Evolutionary conservation across 2,888 invertebrate species (phyloP).

Genomic region (Melanostoma scalare): DNA sequence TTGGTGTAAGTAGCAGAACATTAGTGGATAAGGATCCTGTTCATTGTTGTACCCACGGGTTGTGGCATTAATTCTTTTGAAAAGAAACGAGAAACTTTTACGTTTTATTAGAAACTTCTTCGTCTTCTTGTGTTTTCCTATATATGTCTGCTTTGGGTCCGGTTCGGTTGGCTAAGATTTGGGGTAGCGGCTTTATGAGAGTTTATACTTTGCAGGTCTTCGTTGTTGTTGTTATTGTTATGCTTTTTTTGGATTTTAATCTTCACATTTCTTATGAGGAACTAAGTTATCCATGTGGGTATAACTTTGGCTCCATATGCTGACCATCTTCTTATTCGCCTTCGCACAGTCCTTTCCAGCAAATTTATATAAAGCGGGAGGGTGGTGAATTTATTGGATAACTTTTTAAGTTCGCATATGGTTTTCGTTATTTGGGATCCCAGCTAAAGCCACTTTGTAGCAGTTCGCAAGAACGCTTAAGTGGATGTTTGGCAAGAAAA

Average conservation of each 20-base stretch:
- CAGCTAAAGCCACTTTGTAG: conserved; percentile 31
- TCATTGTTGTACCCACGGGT: conserved; percentile 56
- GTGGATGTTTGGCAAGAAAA: conserved; percentile 22
- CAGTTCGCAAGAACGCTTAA: conserved; percentile 41
- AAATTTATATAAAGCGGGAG: background rate
- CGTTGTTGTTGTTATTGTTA: conserved; percentile 47
- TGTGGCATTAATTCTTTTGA: conserved; percentile 59
- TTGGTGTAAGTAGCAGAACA: conserved; percentile 62
- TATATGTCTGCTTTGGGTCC: background rate
- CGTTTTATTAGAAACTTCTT: conserved; percentile 53
- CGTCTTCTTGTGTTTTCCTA: background rate
- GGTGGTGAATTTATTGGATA: conserved; percentile 66
- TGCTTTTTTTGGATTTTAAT: conserved; percentile 56
- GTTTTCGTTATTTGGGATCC: conserved; percentile 54
- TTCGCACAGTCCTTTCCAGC: conserved; percentile 24
- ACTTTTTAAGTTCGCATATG: conserved; percentile 66
- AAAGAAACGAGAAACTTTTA: conserved; percentile 63
- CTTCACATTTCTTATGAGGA: conserved; percentile 46
- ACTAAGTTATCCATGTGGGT: conserved; percentile 49
- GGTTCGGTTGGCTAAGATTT: conserved; percentile 28
- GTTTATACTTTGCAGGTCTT: conserved; percentile 54
- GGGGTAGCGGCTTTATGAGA: conserved; percentile 59
- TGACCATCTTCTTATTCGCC: conserved; percentile 54
- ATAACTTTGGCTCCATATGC: conserved; percentile 58
- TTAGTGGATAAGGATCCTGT: conserved; percentile 70